phyloP scores from a whole-genome alignment of 2,797 vertebrate species.

The Taenioides sp. region DNA sequence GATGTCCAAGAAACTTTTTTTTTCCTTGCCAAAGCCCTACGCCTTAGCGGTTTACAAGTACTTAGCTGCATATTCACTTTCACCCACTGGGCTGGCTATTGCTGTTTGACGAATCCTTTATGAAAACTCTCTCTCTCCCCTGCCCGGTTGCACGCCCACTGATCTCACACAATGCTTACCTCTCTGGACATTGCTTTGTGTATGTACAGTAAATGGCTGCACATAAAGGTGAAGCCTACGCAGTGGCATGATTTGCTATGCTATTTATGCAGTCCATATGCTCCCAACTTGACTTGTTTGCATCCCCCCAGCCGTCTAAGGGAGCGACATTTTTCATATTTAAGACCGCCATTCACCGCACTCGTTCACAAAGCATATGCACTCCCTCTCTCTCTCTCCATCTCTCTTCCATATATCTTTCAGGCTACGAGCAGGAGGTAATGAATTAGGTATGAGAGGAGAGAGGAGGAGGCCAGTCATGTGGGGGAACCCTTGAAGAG shows the following conservation, averaged over 20 bases:
- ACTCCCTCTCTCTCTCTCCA: constrained; percentile 30
- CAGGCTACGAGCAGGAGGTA: constrained; percentile 51
- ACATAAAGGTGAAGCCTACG: constrained; percentile 17
- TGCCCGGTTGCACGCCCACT: constrained; percentile 46
- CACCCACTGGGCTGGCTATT: constrained; percentile 34
- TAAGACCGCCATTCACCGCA: constrained; percentile 57
- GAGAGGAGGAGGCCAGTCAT: constrained; percentile 36
- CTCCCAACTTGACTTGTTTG: constrained; percentile 53
- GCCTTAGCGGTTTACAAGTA: constrained; percentile 32
- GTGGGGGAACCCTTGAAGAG: constrained; percentile 65
- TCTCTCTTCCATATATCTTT: constrained; percentile 17
- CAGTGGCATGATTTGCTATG: constrained; percentile 54
- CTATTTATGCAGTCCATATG: constrained; percentile 70
- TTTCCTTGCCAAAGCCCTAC: constrained; percentile 25
- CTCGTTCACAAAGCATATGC: constrained; percentile 35
- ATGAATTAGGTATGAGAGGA: constrained; percentile 72
- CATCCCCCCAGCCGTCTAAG: constrained; percentile 51
- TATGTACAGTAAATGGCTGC: constrained; percentile 6
- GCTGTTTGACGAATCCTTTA: constrained; percentile 57
- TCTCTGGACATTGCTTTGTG: constrained; percentile 31
- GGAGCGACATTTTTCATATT: constrained; percentile 67
- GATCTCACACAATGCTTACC: constrained; percentile 44
- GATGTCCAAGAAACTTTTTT: constrained; percentile 25
- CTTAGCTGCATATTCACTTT: constrained; percentile 45
- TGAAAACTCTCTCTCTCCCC: constrained; percentile 35